phyloP scores from a whole-genome alignment of 2,113 vertebrate genomes.

The Crotalus helleri region DNA sequence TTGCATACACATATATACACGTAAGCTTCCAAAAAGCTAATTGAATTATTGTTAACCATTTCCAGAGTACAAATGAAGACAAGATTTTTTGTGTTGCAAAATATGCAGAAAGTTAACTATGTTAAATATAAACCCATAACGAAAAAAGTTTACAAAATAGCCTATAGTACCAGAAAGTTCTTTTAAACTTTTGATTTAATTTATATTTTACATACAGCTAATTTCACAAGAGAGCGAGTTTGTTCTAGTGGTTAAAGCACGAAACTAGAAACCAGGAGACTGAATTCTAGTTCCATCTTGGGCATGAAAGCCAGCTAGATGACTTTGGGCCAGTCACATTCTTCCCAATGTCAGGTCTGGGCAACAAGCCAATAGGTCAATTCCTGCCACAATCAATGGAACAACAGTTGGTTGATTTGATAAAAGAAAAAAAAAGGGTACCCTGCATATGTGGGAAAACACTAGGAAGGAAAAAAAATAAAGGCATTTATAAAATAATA shows the following conservation, averaged over 20 bases:
- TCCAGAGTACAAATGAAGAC: conserved; percentile 22
- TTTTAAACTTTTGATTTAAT: background rate
- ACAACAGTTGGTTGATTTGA: background rate
- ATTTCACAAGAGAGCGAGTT: background rate
- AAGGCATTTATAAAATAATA: conserved; percentile 5
- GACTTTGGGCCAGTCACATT: background rate
- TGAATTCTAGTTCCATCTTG: background rate
- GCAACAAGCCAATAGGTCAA: no score
- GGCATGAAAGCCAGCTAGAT: background rate
- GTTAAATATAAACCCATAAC: conserved; percentile 14
- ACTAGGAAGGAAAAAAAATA: background rate
- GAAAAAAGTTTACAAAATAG: background rate
- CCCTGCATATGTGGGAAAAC: background rate
- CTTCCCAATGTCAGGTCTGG: no score
- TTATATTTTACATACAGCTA: background rate
- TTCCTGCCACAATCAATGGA: background rate
- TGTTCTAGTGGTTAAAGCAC: background rate
- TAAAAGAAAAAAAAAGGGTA: background rate
- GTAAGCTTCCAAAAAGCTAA: conserved; percentile 21
- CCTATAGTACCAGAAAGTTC: background rate
- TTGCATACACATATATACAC: background rate
- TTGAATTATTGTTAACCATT: conserved; percentile 20
- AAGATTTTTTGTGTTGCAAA: conserved; percentile 3
- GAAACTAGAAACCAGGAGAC: background rate
- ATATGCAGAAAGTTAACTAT: background rate